Base-by-base conservation (phyloP, 2,797 vertebrate species). In the Sphaeramia orbicularis region DNA sequence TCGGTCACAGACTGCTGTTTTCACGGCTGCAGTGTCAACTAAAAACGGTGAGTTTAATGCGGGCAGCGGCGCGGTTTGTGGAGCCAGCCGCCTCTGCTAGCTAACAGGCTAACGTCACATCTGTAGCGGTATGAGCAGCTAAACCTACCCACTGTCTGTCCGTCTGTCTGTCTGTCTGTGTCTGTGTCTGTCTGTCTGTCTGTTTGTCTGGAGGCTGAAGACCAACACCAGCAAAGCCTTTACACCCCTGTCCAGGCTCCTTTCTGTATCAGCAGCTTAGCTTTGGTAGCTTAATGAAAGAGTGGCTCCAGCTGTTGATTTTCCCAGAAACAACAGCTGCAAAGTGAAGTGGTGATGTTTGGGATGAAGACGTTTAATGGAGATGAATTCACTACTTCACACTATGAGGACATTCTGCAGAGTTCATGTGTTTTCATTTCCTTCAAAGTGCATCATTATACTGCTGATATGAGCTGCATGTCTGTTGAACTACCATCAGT, bases 51-150 rank as follows among this genome's bases (percentile, higher is more conserved):
- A 84, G 87, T 85, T 42, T 24, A 1, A 13, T 5, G 65, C 15
- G 49, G 16, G 51, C 21, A 7, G 48, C 24, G 57, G 18, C 8
- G 10, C 10, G 0, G 40, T 40, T 18, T 36, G 8, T 12, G 15
- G 10, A 13, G 56, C 48, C 15, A 24, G 61, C 62, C 49, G 51
- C 1, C 5, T 0, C 35, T 38, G 85, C 78, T 89, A 89, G 61
- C 87, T 86, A 64, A 41, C 80, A 68, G 43, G 86, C 87, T 92
- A 92, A 81, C 83, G 69, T 12, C 75, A 83, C 85, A 80, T 72
- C 83, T 86, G 79, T 63, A 47, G 7, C 49, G 53, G 56, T 13
- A 4, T 36, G 65, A 42, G 14, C 10, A 10, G 62, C 13, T 30
- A 52, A 3, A 18, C 35, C 27, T 42, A 35, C 4, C 2, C 48